phyloP scores from a whole-genome alignment of 2,888 invertebrate genomes.

The Nemapogon koenigi region DNA sequence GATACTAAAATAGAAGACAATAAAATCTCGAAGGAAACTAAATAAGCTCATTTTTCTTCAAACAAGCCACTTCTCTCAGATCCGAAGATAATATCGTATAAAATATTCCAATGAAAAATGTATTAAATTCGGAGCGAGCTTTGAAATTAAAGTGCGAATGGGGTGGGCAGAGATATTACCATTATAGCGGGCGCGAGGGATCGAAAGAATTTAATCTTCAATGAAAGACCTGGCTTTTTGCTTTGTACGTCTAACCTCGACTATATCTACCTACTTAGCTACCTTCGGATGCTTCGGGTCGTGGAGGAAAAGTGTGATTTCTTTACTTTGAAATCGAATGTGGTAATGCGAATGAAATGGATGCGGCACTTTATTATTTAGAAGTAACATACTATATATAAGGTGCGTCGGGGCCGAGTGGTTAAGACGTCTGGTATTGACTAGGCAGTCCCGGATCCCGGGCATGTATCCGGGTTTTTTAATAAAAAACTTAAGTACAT shows the following conservation, averaged over 20 bases:
- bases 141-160: slow-evolving; percentile 7
- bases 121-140: slow-evolving; percentile 8
- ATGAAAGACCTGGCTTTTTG: slow-evolving; percentile 1
- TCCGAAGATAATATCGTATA: neutral
- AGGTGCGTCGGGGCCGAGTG: too few species aligned
- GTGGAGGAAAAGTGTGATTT: too few species aligned
- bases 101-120: slow-evolving; percentile 9
- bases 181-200: neutral
- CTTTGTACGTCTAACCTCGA: slow-evolving; percentile 2
- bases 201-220: slow-evolving; percentile 1
- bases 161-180: slow-evolving; percentile 3
- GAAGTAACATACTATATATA: too few species aligned
- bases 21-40: too few species aligned
- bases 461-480: too few species aligned
- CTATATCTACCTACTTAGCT: slow-evolving; percentile 1
- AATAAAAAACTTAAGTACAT: too few species aligned
- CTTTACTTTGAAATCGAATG: too few species aligned
- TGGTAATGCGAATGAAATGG: too few species aligned
- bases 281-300: neutral
- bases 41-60: neutral
- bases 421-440: too few species aligned
- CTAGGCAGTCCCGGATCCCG: too few species aligned
- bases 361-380: too few species aligned
- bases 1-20: too few species aligned
- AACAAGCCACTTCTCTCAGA: neutral